phyloP scores from a whole-genome alignment of 2,113 vertebrate genomes.

The Alexandromys fortis region DNA sequence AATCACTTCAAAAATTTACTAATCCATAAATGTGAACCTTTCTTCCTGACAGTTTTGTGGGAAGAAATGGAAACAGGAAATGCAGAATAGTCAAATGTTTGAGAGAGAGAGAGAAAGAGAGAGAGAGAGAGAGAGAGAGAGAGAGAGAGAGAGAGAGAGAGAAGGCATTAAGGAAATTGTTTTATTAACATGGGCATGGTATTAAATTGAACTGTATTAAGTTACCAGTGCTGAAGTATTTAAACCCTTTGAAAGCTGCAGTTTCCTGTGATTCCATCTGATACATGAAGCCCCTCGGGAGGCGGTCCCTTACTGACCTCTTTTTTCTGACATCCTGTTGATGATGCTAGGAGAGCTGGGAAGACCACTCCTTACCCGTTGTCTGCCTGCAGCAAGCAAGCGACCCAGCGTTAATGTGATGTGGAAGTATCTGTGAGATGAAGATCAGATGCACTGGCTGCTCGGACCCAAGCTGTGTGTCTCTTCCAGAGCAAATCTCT shows the following conservation, averaged over 20 bases:
- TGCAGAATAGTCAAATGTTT: neutral
- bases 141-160: neutral
- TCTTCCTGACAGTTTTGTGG: neutral
- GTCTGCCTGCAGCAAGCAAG: neutral
- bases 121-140: too few relatives aligned
- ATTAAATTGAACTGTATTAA: constrained; percentile 10
- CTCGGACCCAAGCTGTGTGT: neutral
- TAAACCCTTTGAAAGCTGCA: neutral
- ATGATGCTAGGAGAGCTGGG: neutral
- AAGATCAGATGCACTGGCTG: neutral
- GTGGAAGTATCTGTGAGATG: neutral
- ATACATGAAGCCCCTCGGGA: neutral
- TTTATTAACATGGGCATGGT: neutral
- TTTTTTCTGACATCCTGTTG: neutral
- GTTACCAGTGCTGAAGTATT: neutral
- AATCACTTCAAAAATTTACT: constrained; percentile 55
- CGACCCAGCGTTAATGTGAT: neutral
- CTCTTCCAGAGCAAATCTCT: neutral
- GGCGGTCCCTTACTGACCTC: neutral
- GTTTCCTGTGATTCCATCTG: neutral
- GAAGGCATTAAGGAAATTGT: neutral
- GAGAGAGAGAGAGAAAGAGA: neutral
- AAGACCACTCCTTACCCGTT: neutral
- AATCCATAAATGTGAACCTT: constrained; percentile 37
- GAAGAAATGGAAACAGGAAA: constrained; percentile 49